These are phyloP conservation scores for Palythoa caribaeorum DNA, from an alignment of 92 coral and sea anemone species.

Conservation along the genomic window DNA sequence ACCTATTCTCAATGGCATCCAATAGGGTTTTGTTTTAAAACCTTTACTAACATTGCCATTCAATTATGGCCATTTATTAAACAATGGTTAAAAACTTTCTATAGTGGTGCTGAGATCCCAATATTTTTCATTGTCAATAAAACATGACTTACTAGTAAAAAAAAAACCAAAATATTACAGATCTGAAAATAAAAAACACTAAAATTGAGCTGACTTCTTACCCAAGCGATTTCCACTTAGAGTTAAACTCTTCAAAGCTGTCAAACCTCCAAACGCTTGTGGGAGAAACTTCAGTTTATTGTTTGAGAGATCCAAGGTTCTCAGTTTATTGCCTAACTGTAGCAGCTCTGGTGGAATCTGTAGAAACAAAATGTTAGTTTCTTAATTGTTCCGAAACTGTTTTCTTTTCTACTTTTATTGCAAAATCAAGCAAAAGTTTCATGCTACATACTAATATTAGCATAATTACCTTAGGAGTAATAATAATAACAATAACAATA, in stretches of 20 bases:
- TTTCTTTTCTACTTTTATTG: too few relatives aligned
- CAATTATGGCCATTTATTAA: too few relatives aligned
- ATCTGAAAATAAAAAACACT: not conserved
- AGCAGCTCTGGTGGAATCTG: conserved; percentile 87
- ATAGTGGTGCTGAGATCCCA: not conserved
- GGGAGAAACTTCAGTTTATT: conserved; percentile 84
- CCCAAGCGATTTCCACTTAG: conserved; percentile 83
- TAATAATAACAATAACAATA: too few relatives aligned
- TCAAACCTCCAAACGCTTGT: conserved; percentile 73
- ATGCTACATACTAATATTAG: too few relatives aligned
- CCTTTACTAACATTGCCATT: too few relatives aligned
- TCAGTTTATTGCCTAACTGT: conserved; percentile 72
- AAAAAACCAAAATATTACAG: not conserved
- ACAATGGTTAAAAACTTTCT: not conserved
- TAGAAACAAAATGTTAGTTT: not conserved
- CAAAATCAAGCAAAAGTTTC: too few relatives aligned
- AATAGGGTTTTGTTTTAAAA: too few relatives aligned
- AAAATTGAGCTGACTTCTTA: conserved; percentile 32
- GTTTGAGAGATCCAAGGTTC: conserved; percentile 93
- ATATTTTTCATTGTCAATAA: not conserved
- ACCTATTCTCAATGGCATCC: too few relatives aligned
- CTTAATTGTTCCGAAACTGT: too few relatives aligned
- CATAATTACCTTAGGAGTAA: too few relatives aligned
- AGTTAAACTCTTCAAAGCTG: conserved; percentile 82
- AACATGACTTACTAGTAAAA: not conserved